Base-by-base conservation (phyloP, 2,888 invertebrate species). In the Phalangium opilio region DNA sequence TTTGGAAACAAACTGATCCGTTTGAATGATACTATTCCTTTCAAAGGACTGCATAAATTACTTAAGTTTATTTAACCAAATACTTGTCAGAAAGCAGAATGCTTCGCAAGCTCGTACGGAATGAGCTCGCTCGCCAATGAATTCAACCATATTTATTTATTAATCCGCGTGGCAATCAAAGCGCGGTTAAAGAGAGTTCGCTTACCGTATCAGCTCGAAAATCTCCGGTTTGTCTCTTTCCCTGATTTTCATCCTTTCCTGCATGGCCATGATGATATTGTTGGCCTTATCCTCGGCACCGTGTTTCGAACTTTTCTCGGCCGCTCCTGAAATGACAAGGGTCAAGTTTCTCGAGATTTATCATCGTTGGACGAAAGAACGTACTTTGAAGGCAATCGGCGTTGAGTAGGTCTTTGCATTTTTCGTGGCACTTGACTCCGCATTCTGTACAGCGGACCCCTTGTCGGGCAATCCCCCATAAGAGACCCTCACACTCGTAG, bases 341-440 rank as follows among this genome's bases (percentile, higher is more conserved):
- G n/a, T 17, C 43, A n/a, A 20, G 5, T 27, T 21, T 2, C 2
- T 32, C 38, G 17, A 38, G 15, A 10, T 38, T n/a, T 12, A 38
- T n/a, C n/a, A n/a, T n/a, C n/a, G n/a, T n/a, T n/a, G n/a, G n/a
- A 38, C 8, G 18, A 17, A 38, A 2, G 15, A 38, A 27, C 27
- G 27, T 74, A 95, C 96, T 81, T 76, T 98, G 98, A 57, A 99
- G 71, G 66, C 98, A 98, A 71, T 98, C 98, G 41, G 98, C 98
- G 70, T 96, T 98, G 61, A 99, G 81, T 54, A 99, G 77, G 69
- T 98, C 98, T 70, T 96, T 95, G 75, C 98, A 99, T 70, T 98
- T 99, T 69, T 98, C 98, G 72, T 99, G 98, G 64, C 96, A 98
- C 68, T 99, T 98, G 62, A 99, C 98, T 10, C 93, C 95, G 69